Evolutionary conservation across 2,797 vertebrate genomes (phyloP), one percentile per base, ranked within the genome.

Genomic region (Manis crassicaudata): DNA sequence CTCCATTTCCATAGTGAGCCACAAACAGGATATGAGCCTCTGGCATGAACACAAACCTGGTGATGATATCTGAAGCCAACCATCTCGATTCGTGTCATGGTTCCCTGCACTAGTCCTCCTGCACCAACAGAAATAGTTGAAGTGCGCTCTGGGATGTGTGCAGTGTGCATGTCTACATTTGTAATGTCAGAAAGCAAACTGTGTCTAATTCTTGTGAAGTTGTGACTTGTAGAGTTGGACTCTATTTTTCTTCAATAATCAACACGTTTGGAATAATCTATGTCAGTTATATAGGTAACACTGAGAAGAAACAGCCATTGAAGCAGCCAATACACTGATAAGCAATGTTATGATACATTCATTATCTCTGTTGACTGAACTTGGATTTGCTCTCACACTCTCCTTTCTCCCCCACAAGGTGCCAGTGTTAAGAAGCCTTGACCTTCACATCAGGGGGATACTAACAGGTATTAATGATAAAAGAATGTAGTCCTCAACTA

Each of bases 21-120:
- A 96, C 79, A 95, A 86, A 96, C 60, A 96, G 82, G 58, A 96
- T 73, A 81, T 52, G 63, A 93, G 54, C 73, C 62, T 83, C 46
- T 91, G 75, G 93, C 72, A 79, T 40, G 43, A 96, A 89, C 92
- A 80, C 60, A 9, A 73, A 73, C 20, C 92, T 86, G 60, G 72
- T 54, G 6, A 20, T 88, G 70, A 83, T 52, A 88, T 50, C 65
- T 84, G 62, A 94, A 63, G 63, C 65, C 91, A 83, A 58, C 2
- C 3, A 37, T 62, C 37, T 80, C 76, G 72, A 32, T 58, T 40
- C 70, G 37, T 32, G 17, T 21, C n/a, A 32, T 13, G 76, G 90
- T 25, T 90, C 35, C 58, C 21, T 81, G 73, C 54, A 54, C 10
- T 70, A 56, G 6, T 43, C 52, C 12, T 94, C n/a, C 7, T 37